phyloP scores from a whole-genome alignment of 2,113 vertebrate genomes.

The Damaliscus lunatus region DNA sequence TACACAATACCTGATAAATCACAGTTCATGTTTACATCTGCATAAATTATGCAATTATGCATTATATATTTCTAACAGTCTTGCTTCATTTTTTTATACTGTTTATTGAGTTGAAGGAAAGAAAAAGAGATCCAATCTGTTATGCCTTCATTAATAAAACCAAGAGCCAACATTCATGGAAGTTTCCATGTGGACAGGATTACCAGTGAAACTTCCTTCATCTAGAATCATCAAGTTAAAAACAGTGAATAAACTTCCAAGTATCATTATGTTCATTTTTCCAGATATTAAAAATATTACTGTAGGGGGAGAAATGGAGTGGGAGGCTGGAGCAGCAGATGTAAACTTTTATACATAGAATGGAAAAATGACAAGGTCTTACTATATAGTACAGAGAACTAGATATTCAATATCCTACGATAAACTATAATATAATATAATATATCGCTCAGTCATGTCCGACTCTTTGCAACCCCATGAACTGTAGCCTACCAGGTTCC shows the following conservation, averaged over 20 bases:
- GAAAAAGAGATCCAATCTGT: background rate
- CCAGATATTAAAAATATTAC: slow-evolving; percentile 1
- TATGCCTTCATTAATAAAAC: background rate
- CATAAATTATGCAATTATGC: background rate
- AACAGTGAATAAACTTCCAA: background rate
- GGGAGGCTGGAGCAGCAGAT: background rate
- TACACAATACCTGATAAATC: background rate
- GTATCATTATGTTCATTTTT: background rate
- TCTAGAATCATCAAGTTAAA: background rate
- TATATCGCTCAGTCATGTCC: too few relatives aligned
- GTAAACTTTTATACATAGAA: background rate
- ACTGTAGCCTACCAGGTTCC: too few relatives aligned
- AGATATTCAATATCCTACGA: background rate
- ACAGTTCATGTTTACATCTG: background rate
- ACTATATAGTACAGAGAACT: background rate
- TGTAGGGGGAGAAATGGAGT: background rate
- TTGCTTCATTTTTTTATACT: background rate
- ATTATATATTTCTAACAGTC: background rate
- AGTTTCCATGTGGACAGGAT: background rate
- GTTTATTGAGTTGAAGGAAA: background rate
- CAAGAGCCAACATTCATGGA: background rate
- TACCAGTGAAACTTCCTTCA: background rate
- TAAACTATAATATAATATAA: background rate
- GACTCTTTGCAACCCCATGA: too few relatives aligned
- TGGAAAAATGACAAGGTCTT: background rate